Evolutionary conservation across 2,113 vertebrate species (phyloP).

Genomic region (Pontoporia blainvillei): DNA sequence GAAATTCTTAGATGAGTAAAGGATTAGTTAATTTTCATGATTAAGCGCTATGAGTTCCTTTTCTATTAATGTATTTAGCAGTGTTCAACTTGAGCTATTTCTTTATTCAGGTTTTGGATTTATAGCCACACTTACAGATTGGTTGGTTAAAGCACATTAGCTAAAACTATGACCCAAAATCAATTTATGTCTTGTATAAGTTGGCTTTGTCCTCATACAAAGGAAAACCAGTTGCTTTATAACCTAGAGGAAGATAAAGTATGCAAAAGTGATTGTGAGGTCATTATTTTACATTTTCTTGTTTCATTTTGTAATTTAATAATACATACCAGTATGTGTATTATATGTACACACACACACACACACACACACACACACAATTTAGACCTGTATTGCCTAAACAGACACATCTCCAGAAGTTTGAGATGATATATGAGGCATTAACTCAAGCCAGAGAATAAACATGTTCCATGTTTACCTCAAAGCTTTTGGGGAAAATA

Average conservation of each 20-base stretch:
- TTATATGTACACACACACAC: too few relatives aligned
- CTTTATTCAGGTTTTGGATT: background rate
- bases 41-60: background rate
- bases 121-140: background rate
- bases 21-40: background rate
- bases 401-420: background rate
- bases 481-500: background rate
- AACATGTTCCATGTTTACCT: background rate
- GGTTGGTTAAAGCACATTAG: background rate
- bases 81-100: background rate
- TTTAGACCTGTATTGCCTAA: background rate
- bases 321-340: background rate
- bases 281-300: background rate
- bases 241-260: background rate
- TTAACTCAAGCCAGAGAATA: background rate
- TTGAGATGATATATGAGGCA: background rate
- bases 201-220: background rate
- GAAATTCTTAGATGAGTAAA: background rate
- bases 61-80: background rate
- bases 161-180: background rate
- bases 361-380: background rate
- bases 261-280: background rate
- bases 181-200: background rate
- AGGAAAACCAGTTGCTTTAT: background rate
- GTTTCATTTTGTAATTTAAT: background rate